phyloP scores from a whole-genome alignment of 2,888 invertebrate genomes.

The Eledone cirrhosa region DNA sequence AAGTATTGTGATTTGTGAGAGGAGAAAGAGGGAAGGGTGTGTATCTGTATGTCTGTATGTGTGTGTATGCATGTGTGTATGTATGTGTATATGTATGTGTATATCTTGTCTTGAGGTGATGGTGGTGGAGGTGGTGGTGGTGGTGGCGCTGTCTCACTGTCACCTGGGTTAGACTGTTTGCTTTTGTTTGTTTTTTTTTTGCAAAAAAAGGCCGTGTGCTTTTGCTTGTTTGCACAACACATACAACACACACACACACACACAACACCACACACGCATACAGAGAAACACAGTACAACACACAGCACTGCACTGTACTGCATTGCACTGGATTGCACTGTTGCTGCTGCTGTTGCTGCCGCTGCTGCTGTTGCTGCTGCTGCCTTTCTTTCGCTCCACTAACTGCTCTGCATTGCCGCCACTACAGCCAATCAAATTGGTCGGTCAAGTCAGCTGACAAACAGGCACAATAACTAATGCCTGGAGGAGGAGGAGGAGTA shows the following conservation, averaged over 20 bases:
- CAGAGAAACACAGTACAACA: constrained; percentile 5
- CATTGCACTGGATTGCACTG: neutral
- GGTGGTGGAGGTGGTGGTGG: too few relatives aligned
- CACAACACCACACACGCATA: too few relatives aligned
- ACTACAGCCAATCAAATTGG: too few relatives aligned
- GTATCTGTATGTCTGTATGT: neutral
- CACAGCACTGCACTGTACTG: neutral
- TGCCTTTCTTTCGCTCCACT: too few relatives aligned
- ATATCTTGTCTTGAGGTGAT: too few relatives aligned
- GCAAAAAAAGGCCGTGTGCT: too few relatives aligned
- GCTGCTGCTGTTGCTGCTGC: neutral
- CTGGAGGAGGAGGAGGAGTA: constrained; percentile 19
- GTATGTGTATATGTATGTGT: constrained; percentile 29
- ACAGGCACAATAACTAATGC: neutral
- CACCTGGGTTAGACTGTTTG: too few relatives aligned
- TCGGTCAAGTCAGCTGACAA: neutral
- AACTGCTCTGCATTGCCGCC: too few relatives aligned
- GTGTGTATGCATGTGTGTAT: constrained; percentile 29
- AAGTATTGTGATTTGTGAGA: neutral
- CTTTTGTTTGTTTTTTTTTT: too few relatives aligned
- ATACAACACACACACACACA: too few relatives aligned
- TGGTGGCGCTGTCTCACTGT: too few relatives aligned
- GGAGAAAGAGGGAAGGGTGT: neutral
- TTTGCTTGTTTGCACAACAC: neutral
- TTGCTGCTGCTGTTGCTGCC: constrained; percentile 14